Conservation (phyloP, 2,113 vertebrate genomes). For the Neotoma lepida region DNA sequence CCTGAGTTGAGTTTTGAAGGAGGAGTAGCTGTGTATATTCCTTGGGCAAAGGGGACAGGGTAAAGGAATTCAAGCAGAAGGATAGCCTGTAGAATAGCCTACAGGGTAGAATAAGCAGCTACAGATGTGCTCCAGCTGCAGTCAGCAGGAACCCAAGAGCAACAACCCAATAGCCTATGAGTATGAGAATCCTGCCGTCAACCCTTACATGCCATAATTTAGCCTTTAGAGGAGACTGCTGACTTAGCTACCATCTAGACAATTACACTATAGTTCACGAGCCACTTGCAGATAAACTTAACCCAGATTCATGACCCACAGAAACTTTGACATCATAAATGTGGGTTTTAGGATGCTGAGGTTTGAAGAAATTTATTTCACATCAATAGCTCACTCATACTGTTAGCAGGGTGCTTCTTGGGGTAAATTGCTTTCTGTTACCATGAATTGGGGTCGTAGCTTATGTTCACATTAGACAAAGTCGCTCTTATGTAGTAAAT, state of each 20-base stretch:
- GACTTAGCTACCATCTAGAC: not conserved
- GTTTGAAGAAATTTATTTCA: not conserved
- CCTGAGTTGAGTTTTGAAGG: not conserved
- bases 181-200: not conserved
- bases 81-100: not conserved
- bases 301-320: not conserved
- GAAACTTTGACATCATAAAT: not conserved
- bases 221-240: not conserved
- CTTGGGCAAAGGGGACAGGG: not conserved
- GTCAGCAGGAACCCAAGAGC: not conserved
- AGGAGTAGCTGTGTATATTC: not conserved
- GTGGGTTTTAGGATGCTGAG: not conserved
- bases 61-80: not conserved
- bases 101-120: not conserved
- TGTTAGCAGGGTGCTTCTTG: not conserved
- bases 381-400: not conserved
- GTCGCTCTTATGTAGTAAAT: not conserved
- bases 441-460: not conserved
- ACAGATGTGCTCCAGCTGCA: not conserved
- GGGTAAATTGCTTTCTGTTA: not conserved
- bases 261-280: not conserved
- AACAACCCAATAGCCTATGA: not conserved
- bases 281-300: not conserved
- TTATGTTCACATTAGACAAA: not conserved
- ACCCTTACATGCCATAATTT: fast-evolving